These are phyloP conservation scores for Apodemia arnacis DNA, from an alignment of 2,888 invertebrate genomes.

Conservation along the genomic window DNA sequence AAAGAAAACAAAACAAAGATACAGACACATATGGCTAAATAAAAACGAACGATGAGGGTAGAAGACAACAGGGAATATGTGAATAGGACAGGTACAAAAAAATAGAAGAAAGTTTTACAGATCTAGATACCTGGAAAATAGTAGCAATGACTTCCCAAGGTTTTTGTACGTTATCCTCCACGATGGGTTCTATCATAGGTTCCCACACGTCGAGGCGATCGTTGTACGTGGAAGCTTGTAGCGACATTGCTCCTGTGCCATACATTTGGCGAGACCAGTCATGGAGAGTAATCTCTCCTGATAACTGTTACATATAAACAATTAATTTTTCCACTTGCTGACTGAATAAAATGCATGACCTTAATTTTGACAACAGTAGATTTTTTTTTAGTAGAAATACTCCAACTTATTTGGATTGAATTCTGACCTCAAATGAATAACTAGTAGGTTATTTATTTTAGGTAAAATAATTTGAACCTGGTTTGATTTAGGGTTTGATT, in stretches of 20 bases:
- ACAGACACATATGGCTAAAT: too few relatives aligned
- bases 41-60: too few relatives aligned
- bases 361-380: neutral
- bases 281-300: slow-evolving; percentile 94
- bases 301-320: slow-evolving; percentile 88
- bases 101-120: neutral
- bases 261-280: slow-evolving; percentile 97
- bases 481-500: too few relatives aligned
- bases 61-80: neutral
- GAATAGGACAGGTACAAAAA: too few relatives aligned
- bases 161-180: slow-evolving; percentile 95
- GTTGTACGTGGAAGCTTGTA: slow-evolving; percentile 95
- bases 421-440: too few relatives aligned
- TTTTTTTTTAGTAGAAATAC: too few relatives aligned
- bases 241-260: slow-evolving; percentile 90
- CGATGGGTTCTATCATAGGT: slow-evolving; percentile 98
- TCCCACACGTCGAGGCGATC: slow-evolving; percentile 98
- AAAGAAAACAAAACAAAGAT: too few relatives aligned
- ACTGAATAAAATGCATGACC: neutral
- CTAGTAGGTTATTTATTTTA: too few relatives aligned
- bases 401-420: too few relatives aligned
- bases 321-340: neutral
- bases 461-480: too few relatives aligned
- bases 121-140: slow-evolving; percentile 92
- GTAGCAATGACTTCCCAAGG: slow-evolving; percentile 98